phyloP scores from a whole-genome alignment of 1,140 invertebrate genomes.

The Tetragnatha versicolor region DNA sequence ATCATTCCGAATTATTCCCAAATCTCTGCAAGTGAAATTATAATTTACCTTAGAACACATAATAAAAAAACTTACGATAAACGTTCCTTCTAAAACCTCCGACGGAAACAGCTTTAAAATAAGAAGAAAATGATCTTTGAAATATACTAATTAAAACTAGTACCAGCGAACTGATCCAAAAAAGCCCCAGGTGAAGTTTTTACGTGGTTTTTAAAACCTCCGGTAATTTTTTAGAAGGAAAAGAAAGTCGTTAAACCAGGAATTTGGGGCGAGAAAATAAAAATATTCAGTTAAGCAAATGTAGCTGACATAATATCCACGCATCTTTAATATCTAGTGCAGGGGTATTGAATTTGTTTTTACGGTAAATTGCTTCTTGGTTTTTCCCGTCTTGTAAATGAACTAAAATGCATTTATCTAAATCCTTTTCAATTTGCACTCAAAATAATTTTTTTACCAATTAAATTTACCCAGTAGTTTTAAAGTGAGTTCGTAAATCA shows the following conservation, averaged over 20 bases:
- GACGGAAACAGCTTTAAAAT: background rate
- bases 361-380: background rate
- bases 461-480: too few relatives aligned
- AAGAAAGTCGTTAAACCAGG: constrained; percentile 10
- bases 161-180: constrained; percentile 16
- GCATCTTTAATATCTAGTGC: background rate
- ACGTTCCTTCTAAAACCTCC: too few relatives aligned
- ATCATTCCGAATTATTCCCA: too few relatives aligned
- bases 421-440: constrained; percentile 8
- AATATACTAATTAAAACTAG: constrained; percentile 43
- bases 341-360: constrained; percentile 18
- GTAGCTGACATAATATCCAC: constrained; percentile 17
- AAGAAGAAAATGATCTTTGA: constrained; percentile 11
- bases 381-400: constrained; percentile 12
- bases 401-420: constrained; percentile 5
- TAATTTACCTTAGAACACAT: too few relatives aligned
- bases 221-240: background rate
- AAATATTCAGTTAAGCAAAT: constrained; percentile 14
- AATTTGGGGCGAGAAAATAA: constrained; percentile 8
- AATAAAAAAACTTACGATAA: too few relatives aligned
- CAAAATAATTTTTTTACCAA: too few relatives aligned
- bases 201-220: background rate
- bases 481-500: too few relatives aligned
- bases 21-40: too few relatives aligned
- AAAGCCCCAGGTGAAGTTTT: background rate